Evolutionary conservation across 2,797 vertebrate genomes (phyloP), one percentile per base, ranked within the genome.

Genomic region (Phalloptychus januarius): DNA sequence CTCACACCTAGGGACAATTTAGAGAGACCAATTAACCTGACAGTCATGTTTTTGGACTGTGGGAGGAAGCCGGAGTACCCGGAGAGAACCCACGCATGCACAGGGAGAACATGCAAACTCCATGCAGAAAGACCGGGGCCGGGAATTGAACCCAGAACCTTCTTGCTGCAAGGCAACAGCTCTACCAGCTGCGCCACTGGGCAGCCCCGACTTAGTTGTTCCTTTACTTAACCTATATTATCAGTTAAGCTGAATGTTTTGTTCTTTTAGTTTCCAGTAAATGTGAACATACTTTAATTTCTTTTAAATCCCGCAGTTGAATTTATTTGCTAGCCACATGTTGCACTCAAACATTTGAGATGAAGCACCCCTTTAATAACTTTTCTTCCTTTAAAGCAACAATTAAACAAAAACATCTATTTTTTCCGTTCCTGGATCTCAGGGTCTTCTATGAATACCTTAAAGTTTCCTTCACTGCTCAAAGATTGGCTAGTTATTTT

Each of bases 401-500:
- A 28, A 44, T n/a, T 7, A 44, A 70, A 45, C 44, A 12, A 70
- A 28, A 28, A n/a, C 25, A 44, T 40, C 10, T 7, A 7, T 20
- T 63, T 67, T 40, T 33, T 61, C 31, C 2, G 2, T 40, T 33
- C 31, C 31, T 31, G 38, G 4, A 69, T 69, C 5, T 42, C 38
- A 40, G 11, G 65, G 38, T 40, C 20, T 67, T 67, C 36, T 5
- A 0, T 13, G 23, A 67, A 25, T 38, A 67, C 63, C 36, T 36
- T 72, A 20, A 72, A 33, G 16, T 36, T 33, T 25, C 5, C 23
- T 12, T 25, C 38, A 20, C 52, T 33, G 74, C 18, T n/a, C 76
- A 25, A 46, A 56, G 72, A 76, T 76, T 10, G 52, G 25, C 77
- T 46, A 1, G 48, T 81, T 88, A 88, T 89, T 89, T 84, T 78